A percentile compares a stretch with the other conserved stretches of the same genome.
Conservation (phyloP, 2,797 vertebrate species). For the Champsocephalus esox region DNA sequence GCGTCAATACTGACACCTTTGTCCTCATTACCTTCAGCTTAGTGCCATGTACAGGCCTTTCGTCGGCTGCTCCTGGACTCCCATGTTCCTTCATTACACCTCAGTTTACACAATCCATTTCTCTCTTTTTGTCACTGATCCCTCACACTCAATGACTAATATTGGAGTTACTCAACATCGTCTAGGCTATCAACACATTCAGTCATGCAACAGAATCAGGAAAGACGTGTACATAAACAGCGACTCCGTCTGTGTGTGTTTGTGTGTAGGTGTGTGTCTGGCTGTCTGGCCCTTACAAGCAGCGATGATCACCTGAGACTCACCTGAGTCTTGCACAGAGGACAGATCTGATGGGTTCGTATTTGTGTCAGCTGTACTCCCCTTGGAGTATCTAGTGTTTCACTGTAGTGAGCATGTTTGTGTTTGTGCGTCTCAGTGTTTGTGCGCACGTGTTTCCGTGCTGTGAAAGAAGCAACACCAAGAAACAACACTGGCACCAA, state of each 20-base stretch:
- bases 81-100: conserved; percentile 54
- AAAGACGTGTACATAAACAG: conserved; percentile 60
- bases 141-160: conserved; percentile 42
- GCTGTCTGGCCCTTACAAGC: conserved; percentile 50
- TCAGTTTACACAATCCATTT: conserved; percentile 44
- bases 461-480: conserved; percentile 69
- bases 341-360: conserved; percentile 60
- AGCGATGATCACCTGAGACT: conserved; percentile 67
- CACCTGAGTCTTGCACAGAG: conserved; percentile 73
- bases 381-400: conserved; percentile 66
- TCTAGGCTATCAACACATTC: conserved; percentile 35
- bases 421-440: conserved; percentile 52
- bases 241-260: conserved; percentile 6
- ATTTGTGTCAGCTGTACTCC: conserved; percentile 77
- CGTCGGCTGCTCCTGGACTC: conserved; percentile 49
- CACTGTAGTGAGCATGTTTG: conserved; percentile 70
- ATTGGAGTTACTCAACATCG: conserved; percentile 33
- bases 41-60: conserved; percentile 60
- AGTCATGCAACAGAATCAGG: conserved; percentile 53
- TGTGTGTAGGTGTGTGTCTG: conserved; percentile 28
- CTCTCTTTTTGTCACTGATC: conserved; percentile 41
- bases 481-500: conserved; percentile 75
- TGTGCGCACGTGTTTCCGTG: conserved; percentile 38
- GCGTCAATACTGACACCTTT: conserved; percentile 75
- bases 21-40: conserved; percentile 77